These are phyloP conservation scores for Percopsis omiscomaycus DNA, from an alignment of 2,797 vertebrate genomes.

Conservation along the genomic window DNA sequence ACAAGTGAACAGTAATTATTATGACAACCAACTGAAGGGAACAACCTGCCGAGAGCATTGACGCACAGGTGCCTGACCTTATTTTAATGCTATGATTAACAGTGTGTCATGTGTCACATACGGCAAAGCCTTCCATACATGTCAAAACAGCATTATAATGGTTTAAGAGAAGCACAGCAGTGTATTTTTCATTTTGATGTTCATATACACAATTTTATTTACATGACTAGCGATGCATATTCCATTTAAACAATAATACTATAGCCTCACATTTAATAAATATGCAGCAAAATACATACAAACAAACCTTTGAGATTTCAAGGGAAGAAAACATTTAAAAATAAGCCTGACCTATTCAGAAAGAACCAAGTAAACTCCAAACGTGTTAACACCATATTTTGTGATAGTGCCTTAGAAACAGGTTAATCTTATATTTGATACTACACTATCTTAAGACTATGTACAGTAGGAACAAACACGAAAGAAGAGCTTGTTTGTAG, in stretches of 20 bases:
- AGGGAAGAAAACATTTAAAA: constrained; percentile 28
- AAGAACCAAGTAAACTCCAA: constrained; percentile 16
- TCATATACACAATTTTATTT: constrained; percentile 75
- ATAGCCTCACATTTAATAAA: constrained; percentile 73
- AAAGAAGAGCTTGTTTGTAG: constrained; percentile 10
- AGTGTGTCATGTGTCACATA: constrained; percentile 2
- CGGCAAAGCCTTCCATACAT: constrained; percentile 3
- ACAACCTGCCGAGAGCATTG: constrained; percentile 21
- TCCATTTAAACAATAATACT: constrained; percentile 65
- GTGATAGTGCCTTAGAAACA: constrained; percentile 10
- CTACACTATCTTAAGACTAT: too few relatives aligned
- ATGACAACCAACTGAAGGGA: constrained; percentile 14
- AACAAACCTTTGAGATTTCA: constrained; percentile 22
- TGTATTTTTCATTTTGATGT: constrained; percentile 34
- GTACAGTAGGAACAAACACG: neutral
- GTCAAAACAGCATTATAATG: neutral
- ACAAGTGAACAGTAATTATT: constrained; percentile 15
- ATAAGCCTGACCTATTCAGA: constrained; percentile 29
- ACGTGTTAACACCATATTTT: constrained; percentile 8
- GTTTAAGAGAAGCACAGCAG: neutral
- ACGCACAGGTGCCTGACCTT: constrained; percentile 31
- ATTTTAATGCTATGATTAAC: constrained; percentile 7
- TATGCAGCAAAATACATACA: constrained; percentile 65
- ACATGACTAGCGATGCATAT: constrained; percentile 70
- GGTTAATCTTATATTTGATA: too few relatives aligned